Conservation (phyloP, 2,888 invertebrate genomes). For the Adela reaumurella region DNA sequence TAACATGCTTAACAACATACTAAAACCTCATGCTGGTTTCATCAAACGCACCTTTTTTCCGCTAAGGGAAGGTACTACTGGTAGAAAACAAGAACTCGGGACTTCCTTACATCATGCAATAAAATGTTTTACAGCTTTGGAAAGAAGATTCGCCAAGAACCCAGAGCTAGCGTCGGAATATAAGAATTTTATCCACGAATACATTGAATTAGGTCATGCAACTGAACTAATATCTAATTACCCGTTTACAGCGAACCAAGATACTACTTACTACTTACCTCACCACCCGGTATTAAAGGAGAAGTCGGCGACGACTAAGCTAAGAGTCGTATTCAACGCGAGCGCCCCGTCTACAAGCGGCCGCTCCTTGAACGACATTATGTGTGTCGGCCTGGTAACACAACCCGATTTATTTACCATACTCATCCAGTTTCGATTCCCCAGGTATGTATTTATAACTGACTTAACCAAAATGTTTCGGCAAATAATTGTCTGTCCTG, state of each 20-base stretch:
- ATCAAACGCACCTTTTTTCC: too few species aligned
- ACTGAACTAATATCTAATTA: slow-evolving; percentile 1
- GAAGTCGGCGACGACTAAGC: slow-evolving; percentile 15
- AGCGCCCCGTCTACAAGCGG: slow-evolving; percentile 12
- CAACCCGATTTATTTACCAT: slow-evolving; percentile 17
- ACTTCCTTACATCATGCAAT: background rate
- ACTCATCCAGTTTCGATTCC: slow-evolving; percentile 14
- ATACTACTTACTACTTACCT: slow-evolving; percentile 14
- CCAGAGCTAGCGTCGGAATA: background rate
- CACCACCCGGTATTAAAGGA: slow-evolving; percentile 17
- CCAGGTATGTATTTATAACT: slow-evolving; percentile 14
- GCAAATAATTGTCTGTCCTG: slow-evolving; percentile 13
- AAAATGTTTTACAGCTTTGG: background rate
- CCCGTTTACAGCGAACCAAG: slow-evolving; percentile 4
- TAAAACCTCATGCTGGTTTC: too few species aligned
- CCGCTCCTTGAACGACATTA: slow-evolving; percentile 14
- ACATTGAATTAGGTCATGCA: slow-evolving; percentile 40
- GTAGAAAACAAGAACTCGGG: background rate
- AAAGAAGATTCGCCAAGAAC: background rate
- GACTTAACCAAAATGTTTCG: slow-evolving; percentile 21
- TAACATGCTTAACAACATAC: too few species aligned
- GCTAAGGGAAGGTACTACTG: too few species aligned
- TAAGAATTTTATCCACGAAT: slow-evolving; percentile 46
- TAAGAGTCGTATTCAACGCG: slow-evolving; percentile 17
- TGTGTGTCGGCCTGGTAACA: slow-evolving; percentile 15